Evolutionary conservation across 1,140 invertebrate genomes (phyloP).

Genomic region (Nomia melanderi): DNA sequence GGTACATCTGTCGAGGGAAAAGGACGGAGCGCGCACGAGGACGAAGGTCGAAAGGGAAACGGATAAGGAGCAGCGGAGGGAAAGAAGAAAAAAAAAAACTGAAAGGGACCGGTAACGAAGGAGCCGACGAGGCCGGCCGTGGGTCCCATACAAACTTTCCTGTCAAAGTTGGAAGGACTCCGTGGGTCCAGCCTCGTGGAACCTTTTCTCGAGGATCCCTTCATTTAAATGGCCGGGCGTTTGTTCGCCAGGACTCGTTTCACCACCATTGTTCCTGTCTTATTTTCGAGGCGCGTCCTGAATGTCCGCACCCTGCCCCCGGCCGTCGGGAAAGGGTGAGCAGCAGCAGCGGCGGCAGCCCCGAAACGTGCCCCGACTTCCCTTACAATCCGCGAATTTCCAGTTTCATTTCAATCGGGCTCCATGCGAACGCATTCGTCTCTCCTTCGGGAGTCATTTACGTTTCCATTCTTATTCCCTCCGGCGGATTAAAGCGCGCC

Average conservation of each 20-base stretch:
- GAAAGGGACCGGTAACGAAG: constrained; percentile 50
- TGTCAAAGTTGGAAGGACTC: constrained; percentile 47
- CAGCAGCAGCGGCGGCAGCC: constrained; percentile 2
- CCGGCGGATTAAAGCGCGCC: too few species aligned
- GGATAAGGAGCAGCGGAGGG: constrained; percentile 25
- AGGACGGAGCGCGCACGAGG: constrained; percentile 31
- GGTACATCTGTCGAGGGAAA: constrained; percentile 62
- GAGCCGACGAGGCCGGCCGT: constrained; percentile 42
- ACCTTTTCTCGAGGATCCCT: constrained; percentile 59
- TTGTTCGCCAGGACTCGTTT: constrained; percentile 65
- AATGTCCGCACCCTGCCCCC: constrained; percentile 43
- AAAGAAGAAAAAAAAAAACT: constrained; percentile 22
- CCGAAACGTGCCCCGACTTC: constrained; percentile 30
- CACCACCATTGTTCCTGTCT: constrained; percentile 70
- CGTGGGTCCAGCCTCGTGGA: constrained; percentile 55
- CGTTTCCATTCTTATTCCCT: not conserved
- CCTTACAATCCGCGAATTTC: constrained; percentile 60
- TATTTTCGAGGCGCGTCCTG: constrained; percentile 70
- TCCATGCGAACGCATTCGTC: constrained; percentile 25
- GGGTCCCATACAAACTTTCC: constrained; percentile 68
- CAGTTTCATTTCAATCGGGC: constrained; percentile 58
- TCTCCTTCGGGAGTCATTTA: constrained; percentile 8
- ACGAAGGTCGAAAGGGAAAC: constrained; percentile 11
- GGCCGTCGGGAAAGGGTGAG: constrained; percentile 34
- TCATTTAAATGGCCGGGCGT: constrained; percentile 70